Base-by-base conservation (phyloP, 2,888 invertebrate genomes). In the Rosalia funebris region DNA sequence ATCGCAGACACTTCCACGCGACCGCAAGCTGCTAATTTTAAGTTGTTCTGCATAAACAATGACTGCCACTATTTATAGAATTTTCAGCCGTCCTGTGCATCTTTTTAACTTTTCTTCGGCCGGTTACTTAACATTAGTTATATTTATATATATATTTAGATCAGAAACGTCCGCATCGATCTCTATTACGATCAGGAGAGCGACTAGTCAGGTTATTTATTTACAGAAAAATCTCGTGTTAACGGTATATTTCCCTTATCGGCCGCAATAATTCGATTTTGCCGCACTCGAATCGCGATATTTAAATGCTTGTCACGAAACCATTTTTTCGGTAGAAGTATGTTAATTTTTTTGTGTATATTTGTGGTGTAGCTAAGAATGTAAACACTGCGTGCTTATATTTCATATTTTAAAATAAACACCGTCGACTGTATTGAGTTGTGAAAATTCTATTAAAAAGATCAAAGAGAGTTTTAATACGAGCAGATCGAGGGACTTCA, bases 21-120 rank as follows among this genome's bases (percentile, higher is more conserved):
- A n/a, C 69, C 73, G 72, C 65, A 70, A 66, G 66, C 71, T 69
- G 74, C 74, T 75, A 74, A 74, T 71, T 74, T 75, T 75, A 74
- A 74, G 73, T 68, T 69, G 67, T 70, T 70, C 71, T 72, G 73
- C 74, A 71, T 73, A 71, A 73, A 71, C 71, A 72, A 74, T 74
- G 71, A 70, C 68, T 65, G 62, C 37, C 52, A 68, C 71, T 75
- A 75, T 75, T 75, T 73, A 71, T 75, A 74, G 73, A 61, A 69
- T 65, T 69, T 68, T 71, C 67, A 67, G 63, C 58, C 63, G 71
- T 58, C 66, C 59, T 65, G 37, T 59, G 58, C 52, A 56, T 64
- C 62, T 61, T 64, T 69, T 68, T 67, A 63, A 63, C 50, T 50
- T 50, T 50, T 50, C 39, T 39, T 50, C 14, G 39, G 59, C 63